phyloP scores from a whole-genome alignment of 1,140 invertebrate species.

The Eubasilissa regina region DNA sequence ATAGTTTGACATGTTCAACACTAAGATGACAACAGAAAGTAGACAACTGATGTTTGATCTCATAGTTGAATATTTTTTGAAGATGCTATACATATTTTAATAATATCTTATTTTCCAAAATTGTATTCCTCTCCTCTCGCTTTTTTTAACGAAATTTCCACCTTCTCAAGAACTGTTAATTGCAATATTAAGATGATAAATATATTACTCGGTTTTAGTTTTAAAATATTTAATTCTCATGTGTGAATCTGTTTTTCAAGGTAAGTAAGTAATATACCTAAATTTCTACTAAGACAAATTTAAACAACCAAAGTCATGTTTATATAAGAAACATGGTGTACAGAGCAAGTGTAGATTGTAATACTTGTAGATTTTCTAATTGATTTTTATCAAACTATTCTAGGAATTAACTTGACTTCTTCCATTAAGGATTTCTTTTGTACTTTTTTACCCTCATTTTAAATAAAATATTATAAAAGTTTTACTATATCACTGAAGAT shows the following conservation, averaged over 20 bases:
- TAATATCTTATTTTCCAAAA: constrained; percentile 52
- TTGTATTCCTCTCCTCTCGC: constrained; percentile 55
- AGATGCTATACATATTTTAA: constrained; percentile 57
- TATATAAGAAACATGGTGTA: constrained; percentile 51
- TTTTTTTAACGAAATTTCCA: constrained; percentile 31
- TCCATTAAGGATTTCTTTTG: constrained; percentile 58
- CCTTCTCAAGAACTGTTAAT: constrained; percentile 5
- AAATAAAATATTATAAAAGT: constrained; percentile 48
- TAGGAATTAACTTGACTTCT: constrained; percentile 57
- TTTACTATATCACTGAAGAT: constrained; percentile 42
- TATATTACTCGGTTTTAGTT: constrained; percentile 37
- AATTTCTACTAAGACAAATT: constrained; percentile 50
- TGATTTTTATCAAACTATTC: constrained; percentile 57
- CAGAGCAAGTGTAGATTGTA: constrained; percentile 54
- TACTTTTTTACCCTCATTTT: constrained; percentile 59
- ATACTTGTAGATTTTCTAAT: constrained; percentile 59
- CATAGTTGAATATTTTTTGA: constrained; percentile 60
- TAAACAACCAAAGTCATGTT: constrained; percentile 31
- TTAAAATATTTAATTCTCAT: constrained; percentile 44
- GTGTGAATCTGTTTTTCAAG: constrained; percentile 39
- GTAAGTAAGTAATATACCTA: too few relatives aligned
- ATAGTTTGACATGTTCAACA: constrained; percentile 31
- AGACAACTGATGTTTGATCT: constrained; percentile 57
- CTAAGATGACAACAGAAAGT: constrained; percentile 52
- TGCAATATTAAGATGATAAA: constrained; percentile 1